Conservation (phyloP, 2,797 vertebrate species). For the Linurgus olivaceus region DNA sequence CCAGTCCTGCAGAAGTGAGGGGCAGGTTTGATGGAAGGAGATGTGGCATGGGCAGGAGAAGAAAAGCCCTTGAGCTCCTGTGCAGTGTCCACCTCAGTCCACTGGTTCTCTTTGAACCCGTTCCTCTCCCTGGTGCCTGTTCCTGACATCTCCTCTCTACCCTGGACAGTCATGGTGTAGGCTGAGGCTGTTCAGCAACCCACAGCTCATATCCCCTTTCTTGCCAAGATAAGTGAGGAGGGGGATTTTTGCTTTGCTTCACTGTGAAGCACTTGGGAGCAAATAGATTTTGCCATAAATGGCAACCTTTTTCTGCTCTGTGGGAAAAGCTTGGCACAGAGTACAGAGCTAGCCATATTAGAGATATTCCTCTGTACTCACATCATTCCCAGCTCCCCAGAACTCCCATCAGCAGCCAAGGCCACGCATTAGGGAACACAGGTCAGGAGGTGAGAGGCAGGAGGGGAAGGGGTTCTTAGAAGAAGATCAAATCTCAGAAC, state of each 20-base stretch:
- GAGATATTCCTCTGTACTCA: not conserved
- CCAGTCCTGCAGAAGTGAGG: rapidly evolving
- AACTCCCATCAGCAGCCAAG: not conserved
- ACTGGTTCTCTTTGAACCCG: not conserved
- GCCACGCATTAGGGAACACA: not conserved
- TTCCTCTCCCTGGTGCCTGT: not conserved
- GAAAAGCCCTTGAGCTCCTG: not conserved
- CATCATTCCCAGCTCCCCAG: not conserved
- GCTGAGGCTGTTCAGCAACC: not conserved
- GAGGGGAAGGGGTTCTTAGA: not conserved
- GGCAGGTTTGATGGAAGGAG: not conserved
- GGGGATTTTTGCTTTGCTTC: not conserved
- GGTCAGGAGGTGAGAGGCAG: not conserved
- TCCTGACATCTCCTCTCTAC: not conserved
- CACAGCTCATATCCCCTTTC: rapidly evolving
- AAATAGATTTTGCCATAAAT: not conserved
- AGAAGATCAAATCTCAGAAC: conserved; percentile 2
- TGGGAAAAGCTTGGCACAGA: not conserved
- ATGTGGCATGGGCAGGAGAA: not conserved
- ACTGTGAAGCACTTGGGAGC: not conserved
- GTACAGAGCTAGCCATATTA: not conserved
- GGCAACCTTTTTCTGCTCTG: not conserved
- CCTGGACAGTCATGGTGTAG: not conserved
- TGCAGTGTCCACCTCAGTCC: rapidly evolving
- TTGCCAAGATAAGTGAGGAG: not conserved